Evolutionary conservation across 2,797 vertebrate species (phyloP), one percentile per base, ranked within the genome.

Genomic region (Acipenser oxyrinchus): DNA sequence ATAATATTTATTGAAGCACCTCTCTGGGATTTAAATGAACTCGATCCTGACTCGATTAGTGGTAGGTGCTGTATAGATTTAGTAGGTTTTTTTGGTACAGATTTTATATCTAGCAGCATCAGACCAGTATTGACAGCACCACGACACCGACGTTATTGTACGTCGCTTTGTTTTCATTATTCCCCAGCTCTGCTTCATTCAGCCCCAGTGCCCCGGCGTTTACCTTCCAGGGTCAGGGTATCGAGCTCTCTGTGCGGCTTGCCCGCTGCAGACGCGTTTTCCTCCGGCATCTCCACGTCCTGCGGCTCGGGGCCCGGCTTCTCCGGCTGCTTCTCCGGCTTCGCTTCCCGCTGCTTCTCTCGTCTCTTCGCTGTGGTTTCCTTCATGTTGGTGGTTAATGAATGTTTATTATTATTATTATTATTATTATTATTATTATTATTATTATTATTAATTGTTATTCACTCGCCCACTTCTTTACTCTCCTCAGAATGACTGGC

Each of bases 231-330:
- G 8, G 91, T 93, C 77, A 91, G 69, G 8, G 86, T 89, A 76
- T 96, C 94, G 52, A 87, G 84, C 76, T 96, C 94, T 52, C 85
- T 82, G 71, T 93, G 92, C 5, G 84, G 84, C 68, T 92, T 93
- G 12, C 82, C 83, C 64, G 83, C 53, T 7, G 69, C 72, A 7
- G 84, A 78, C 6, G 82, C 71, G 7, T 90, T 83, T 65, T 93
- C 93, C 76, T 97, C 95, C 63, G 89, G 90, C 95, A 96, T 97
- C 81, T 96, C 95, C 64, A 94, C 94, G 61, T 97, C 95, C 77
- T 85, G 90, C 64, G 79, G 82, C 63, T 86, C 84, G 8, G 85
- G 75, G 70, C 75, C 84, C 70, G n/a, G n/a, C n/a, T 9, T 76
- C 49, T 81, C 85, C 50, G 86, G 85, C 72, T 60, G 78, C 76